These are phyloP conservation scores for Etheostoma spectabile DNA, from an alignment of 2,113 vertebrate genomes.

Conservation along the genomic window DNA sequence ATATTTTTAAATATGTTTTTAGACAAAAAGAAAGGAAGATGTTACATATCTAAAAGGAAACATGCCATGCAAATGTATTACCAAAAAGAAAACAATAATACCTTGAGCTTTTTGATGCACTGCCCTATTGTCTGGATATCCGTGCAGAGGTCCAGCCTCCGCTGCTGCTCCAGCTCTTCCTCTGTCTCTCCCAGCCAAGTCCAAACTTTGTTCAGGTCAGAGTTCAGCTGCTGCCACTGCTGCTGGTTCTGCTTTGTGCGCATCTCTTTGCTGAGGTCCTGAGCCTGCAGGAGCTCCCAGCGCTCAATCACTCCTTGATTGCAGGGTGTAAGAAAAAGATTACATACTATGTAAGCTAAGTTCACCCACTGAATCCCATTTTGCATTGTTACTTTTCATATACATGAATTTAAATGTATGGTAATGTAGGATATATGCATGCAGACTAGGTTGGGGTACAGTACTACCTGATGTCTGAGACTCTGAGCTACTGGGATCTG, in stretches of 20 bases:
- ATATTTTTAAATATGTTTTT: no score
- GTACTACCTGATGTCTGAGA: conserved; percentile 91
- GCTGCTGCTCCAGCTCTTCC: conserved; percentile 90
- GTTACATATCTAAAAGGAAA: neutral
- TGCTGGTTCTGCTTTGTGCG: conserved; percentile 95
- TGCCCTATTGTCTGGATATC: conserved; percentile 91
- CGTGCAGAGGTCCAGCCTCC: conserved; percentile 86
- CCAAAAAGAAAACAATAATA: conserved; percentile 55
- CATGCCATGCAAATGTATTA: neutral
- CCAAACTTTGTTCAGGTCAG: conserved; percentile 89
- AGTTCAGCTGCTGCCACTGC: conserved; percentile 95
- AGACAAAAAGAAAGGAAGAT: no score
- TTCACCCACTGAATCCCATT: neutral
- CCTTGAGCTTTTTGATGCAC: conserved; percentile 96
- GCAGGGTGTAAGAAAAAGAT: neutral
- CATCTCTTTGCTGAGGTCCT: conserved; percentile 93
- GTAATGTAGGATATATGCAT: neutral
- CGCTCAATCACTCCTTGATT: conserved; percentile 94
- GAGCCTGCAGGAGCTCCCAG: conserved; percentile 97
- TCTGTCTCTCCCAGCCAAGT: conserved; percentile 89
- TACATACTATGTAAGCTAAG: neutral
- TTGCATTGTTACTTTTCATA: neutral
- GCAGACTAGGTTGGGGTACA: neutral
- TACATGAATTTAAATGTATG: neutral
- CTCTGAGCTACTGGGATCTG: conserved; percentile 92